Evolutionary conservation across 2,113 vertebrate genomes (phyloP).

Genomic region (Ibidorhyncha struthersii): DNA sequence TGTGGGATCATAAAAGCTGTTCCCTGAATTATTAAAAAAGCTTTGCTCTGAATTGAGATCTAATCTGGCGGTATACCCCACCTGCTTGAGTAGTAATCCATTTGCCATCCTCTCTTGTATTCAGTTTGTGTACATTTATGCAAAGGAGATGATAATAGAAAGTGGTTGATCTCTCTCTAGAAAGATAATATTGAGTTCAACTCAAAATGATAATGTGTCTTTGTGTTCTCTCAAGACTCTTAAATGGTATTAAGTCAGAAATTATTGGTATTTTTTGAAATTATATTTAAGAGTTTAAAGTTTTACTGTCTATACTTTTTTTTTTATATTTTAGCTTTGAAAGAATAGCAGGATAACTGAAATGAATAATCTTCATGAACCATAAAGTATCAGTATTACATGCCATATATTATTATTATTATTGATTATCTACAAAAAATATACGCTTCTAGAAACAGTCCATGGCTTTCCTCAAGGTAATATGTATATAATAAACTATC

Average conservation of each 20-base stretch:
- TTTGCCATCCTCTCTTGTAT: neutral
- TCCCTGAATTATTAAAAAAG: neutral
- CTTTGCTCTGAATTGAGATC: neutral
- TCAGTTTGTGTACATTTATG: neutral
- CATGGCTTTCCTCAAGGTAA: neutral
- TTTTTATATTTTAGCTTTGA: neutral
- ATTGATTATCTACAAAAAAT: neutral
- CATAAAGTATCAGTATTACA: neutral
- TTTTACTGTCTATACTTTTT: neutral
- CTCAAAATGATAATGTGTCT: neutral
- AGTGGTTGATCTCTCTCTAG: neutral
- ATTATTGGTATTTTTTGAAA: neutral
- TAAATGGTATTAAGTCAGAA: conserved; percentile 23
- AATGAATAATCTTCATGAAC: conserved; percentile 34
- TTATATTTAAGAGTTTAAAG: neutral
- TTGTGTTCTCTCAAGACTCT: conserved; percentile 20
- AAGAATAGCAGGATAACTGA: conserved; percentile 7
- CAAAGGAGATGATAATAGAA: neutral
- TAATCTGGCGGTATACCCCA: neutral
- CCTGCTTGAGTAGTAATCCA: neutral
- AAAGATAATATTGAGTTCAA: neutral
- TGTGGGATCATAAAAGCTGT: neutral
- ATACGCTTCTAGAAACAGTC: neutral
- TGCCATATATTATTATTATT: neutral
- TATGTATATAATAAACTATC: neutral